These are phyloP conservation scores for Sialia sialis DNA, from an alignment of 2,113 vertebrate species.

Conservation along the genomic window DNA sequence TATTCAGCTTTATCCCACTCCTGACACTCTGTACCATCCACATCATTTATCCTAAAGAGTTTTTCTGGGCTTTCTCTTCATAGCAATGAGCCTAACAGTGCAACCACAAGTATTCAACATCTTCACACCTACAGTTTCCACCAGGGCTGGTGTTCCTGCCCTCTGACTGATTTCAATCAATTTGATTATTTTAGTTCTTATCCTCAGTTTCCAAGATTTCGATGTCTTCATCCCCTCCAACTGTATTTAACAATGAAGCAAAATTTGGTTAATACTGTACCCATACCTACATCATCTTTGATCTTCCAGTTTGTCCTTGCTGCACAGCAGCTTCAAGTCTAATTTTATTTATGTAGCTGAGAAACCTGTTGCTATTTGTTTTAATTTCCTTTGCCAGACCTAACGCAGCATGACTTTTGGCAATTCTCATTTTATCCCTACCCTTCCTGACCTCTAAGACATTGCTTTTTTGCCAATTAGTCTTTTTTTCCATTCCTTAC, in stretches of 20 bases:
- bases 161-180: neutral
- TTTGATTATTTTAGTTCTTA: neutral
- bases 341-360: conserved; percentile 64
- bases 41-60: neutral
- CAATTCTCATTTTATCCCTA: conserved; percentile 49
- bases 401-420: conserved; percentile 56
- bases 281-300: conserved; percentile 24
- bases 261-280: neutral
- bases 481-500: conserved; percentile 47
- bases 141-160: neutral
- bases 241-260: neutral
- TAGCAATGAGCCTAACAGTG: neutral
- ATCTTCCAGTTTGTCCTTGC: neutral
- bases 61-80: neutral
- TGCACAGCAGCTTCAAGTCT: conserved; percentile 19
- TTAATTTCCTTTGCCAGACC: conserved; percentile 56
- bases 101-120: neutral
- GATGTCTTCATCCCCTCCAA: neutral
- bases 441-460: conserved; percentile 54
- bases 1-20: neutral
- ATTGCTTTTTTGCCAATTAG: conserved; percentile 14
- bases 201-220: neutral
- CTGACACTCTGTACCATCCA: neutral
- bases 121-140: neutral
- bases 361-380: conserved; percentile 64